Conservation (phyloP, 2,797 vertebrate genomes). For the Lutjanus campechanus region DNA sequence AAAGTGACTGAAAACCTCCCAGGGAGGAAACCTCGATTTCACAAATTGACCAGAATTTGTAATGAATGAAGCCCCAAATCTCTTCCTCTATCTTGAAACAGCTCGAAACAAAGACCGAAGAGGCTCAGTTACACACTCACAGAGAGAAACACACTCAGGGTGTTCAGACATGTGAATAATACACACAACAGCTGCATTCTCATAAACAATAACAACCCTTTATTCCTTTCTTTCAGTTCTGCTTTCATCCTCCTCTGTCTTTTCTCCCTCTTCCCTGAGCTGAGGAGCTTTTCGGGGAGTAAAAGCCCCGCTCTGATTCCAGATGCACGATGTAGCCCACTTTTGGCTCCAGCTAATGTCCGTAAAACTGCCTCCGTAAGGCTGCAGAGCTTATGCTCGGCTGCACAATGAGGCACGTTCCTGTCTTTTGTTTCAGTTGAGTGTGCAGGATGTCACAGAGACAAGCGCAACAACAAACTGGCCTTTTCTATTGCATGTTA, state of each 20-base stretch:
- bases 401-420: conserved; percentile 33
- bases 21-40: conserved; percentile 13
- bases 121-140: neutral
- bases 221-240: conserved; percentile 26
- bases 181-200: conserved; percentile 21
- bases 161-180: conserved; percentile 38
- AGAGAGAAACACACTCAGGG: conserved; percentile 8
- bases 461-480: neutral
- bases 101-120: conserved; percentile 10
- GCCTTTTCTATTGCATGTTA: neutral
- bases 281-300: conserved; percentile 33
- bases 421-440: conserved; percentile 42
- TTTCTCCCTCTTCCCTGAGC: conserved; percentile 11
- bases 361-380: conserved; percentile 51
- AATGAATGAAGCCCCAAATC: conserved; percentile 9
- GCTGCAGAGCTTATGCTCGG: conserved; percentile 18
- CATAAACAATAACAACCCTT: conserved; percentile 22
- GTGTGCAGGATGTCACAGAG: neutral
- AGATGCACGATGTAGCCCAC: conserved; percentile 58
- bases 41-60: conserved; percentile 46
- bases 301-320: conserved; percentile 52
- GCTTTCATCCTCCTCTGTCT: conserved; percentile 40
- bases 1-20: conserved; percentile 44
- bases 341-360: conserved; percentile 45
- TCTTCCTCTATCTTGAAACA: conserved; percentile 5